Conservation (phyloP, 2,888 invertebrate species). For the Andricus curvator region DNA sequence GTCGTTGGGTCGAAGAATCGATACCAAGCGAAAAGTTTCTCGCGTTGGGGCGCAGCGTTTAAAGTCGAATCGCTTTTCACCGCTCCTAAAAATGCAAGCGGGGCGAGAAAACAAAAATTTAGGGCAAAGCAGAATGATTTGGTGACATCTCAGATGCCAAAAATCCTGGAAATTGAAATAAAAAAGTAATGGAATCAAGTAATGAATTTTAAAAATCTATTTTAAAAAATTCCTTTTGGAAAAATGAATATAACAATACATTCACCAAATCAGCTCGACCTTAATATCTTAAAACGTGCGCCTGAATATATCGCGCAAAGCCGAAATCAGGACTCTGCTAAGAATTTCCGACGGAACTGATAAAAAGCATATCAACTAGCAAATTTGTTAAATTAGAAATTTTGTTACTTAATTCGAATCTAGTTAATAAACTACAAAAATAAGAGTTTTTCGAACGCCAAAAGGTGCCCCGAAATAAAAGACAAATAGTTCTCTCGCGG, state of each 20-base stretch:
- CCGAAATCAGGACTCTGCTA: constrained; percentile 36
- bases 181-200: not conserved
- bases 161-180: not conserved
- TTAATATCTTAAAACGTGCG: not conserved
- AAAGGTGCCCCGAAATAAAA: constrained; percentile 38
- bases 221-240: not conserved
- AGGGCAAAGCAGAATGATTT: constrained; percentile 10
- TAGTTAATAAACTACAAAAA: constrained; percentile 41
- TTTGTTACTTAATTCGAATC: constrained; percentile 39
- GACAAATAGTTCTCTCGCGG: constrained; percentile 33
- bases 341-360: constrained; percentile 35
- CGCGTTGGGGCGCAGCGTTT: constrained; percentile 34
- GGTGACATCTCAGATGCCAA: not conserved
- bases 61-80: constrained; percentile 35
- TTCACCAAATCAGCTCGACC: constrained; percentile 29
- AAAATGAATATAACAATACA: not conserved
- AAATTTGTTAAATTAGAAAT: constrained; percentile 38
- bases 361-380: constrained; percentile 38
- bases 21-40: constrained; percentile 29
- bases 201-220: not conserved
- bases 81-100: constrained; percentile 12
- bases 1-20: constrained; percentile 41
- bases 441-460: constrained; percentile 46
- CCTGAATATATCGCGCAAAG: not conserved
- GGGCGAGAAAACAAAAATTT: constrained; percentile 22